phyloP scores from a whole-genome alignment of 1,140 invertebrate species.

The Drosophila nebulosa region DNA sequence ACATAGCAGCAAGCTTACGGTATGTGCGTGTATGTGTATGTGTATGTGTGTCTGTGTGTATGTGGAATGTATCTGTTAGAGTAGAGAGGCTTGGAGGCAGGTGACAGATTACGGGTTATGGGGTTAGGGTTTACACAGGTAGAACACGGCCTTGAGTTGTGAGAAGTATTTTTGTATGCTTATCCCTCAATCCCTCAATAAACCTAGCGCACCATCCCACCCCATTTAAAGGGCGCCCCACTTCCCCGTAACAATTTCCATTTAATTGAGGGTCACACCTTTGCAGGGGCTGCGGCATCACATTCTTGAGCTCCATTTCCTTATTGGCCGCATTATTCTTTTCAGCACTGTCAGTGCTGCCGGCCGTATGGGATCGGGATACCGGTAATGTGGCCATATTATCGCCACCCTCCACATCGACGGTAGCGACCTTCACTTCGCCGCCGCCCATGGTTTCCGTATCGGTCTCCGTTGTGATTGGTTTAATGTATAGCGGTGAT shows the following conservation, averaged over 20 bases:
- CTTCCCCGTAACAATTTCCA: too few relatives aligned
- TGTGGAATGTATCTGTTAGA: neutral
- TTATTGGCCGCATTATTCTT: conserved; percentile 91
- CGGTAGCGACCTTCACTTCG: conserved; percentile 92
- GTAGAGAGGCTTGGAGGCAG: neutral
- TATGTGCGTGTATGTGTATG: neutral
- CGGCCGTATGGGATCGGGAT: conserved; percentile 84
- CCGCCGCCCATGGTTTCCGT: conserved; percentile 84
- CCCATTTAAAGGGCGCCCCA: neutral
- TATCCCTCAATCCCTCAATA: neutral
- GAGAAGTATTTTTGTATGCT: neutral
- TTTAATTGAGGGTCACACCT: conserved; percentile 82
- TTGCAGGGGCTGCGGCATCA: conserved; percentile 89
- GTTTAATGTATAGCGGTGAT: conserved; percentile 12
- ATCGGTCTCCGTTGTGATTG: conserved; percentile 73
- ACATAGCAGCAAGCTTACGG: neutral
- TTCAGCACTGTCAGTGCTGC: conserved; percentile 87
- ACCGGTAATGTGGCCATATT: conserved; percentile 93
- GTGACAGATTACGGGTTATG: neutral
- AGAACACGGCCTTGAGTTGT: neutral
- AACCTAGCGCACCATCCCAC: neutral
- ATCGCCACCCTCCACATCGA: conserved; percentile 90
- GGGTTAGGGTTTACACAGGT: too few relatives aligned
- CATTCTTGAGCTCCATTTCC: conserved; percentile 92
- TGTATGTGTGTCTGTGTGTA: neutral